Evolutionary conservation across 2,888 invertebrate species (phyloP), one percentile per base, ranked within the genome.

Genomic region (Diaprepes abbreviatus): DNA sequence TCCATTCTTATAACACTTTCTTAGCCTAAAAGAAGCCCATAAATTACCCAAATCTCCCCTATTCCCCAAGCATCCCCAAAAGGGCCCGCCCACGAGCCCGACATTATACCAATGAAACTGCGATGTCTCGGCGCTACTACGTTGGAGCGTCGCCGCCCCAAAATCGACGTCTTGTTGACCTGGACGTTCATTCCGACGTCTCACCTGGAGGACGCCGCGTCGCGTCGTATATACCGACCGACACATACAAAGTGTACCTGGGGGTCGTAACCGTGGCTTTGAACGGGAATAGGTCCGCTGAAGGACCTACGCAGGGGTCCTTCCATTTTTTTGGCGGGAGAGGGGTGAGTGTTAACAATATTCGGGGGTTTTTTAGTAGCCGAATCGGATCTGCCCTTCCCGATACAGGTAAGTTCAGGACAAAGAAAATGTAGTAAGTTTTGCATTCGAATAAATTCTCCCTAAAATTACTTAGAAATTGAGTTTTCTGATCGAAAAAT

Each of bases 331-430:
- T 70, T 24, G 64, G 70, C 52, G 67, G 67, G 4, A 66, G 63
- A 66, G 70, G 70, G 59, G 72, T 66, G 31, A 70, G 66, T 66
- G 72, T 92, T 83, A 89, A 87, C 85, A 91, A 91, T 85, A 89
- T 92, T 85, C 87, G 89, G 82, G 92, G 92, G 79, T 91, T 89
- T 87, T 88, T 92, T 78, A 86, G 89, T 81, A 89, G 88, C 85
- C 88, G 90, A 80, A 87, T 91, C 84, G 86, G 89, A 84, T 88
- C 89, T 82, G 86, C 90, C 83, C 88, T 90, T 85, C 88, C 90
- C 81, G 92, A 92, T 81, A 89, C 92, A 90, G 92, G 92, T 92
- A 79, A 87, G 89, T 74, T 21, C 3, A 28, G 36, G 16, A 40
- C n/a, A n/a, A n/a, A n/a, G n/a, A n/a, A n/a, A n/a, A n/a, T n/a